Conservation (phyloP, 2,797 vertebrate species). For the Rhinella marina region DNA sequence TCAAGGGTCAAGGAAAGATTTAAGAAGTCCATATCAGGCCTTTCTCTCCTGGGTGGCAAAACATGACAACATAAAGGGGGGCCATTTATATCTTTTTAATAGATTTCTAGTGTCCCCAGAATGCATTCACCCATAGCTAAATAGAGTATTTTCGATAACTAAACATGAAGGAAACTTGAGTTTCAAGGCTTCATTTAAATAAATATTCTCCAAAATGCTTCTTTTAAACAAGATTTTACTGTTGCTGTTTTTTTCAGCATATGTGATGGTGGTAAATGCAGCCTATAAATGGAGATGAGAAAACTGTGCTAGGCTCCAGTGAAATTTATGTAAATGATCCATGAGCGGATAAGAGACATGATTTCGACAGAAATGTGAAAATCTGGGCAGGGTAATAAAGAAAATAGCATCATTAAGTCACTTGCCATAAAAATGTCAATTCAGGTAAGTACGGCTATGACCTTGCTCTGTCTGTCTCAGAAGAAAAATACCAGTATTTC, state of each 20-base stretch:
- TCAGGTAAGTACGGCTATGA: background rate
- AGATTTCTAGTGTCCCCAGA: no score
- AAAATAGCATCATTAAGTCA: slow-evolving; percentile 23
- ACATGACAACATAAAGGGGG: background rate
- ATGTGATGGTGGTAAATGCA: background rate
- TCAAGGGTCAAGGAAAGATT: background rate
- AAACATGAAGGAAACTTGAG: background rate
- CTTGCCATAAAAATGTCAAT: background rate
- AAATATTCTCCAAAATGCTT: background rate
- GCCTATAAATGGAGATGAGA: slow-evolving; percentile 18
- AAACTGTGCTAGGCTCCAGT: background rate
- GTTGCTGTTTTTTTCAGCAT: background rate
- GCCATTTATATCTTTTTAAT: no score
- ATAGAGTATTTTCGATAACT: background rate
- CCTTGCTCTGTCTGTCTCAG: background rate
- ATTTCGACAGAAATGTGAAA: slow-evolving; percentile 10
- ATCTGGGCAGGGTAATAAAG: slow-evolving; percentile 1
- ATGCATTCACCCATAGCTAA: background rate
- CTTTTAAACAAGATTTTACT: background rate
- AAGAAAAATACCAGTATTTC: background rate
- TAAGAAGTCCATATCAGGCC: no score
- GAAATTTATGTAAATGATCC: slow-evolving; percentile 16
- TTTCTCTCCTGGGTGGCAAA: no score
- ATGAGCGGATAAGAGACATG: slow-evolving; percentile 9
- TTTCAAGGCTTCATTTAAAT: background rate